Evolutionary conservation across 30 jellyfish, hydroid and myxozoan species (phyloP), one percentile per base, ranked within the genome.

Genomic region (Hydra vulgaris): DNA sequence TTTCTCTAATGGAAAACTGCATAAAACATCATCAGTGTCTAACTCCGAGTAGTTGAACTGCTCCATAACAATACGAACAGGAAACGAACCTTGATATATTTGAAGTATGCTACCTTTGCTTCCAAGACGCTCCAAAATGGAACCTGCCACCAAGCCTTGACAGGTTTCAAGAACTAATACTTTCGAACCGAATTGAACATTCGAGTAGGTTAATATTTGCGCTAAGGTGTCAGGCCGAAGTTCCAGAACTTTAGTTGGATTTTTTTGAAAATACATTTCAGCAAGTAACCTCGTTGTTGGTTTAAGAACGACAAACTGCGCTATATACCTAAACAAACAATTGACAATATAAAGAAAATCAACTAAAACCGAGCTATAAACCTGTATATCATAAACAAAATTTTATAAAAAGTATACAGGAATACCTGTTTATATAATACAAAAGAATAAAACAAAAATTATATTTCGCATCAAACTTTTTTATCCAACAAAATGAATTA

Each of bases 91-190:
- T 55, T 76, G 91, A 70, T 76, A 86, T 22, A 84, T 80, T 56
- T 90, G 97, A 21, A 90, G 85, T 21, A 86, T 55, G 12, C 56
- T 74, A 19, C 97, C 97, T 15, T 73, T 56, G 12, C 56, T 66
- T 12, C 97, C 97, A n/a, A 90, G 73, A n/a, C 97, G 88, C 74
- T 90, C 97, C 66, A 90, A 72, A 61, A 90, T 16, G 0, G 97
- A 85, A 54, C 97, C 97, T 20, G 84, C 72, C 20, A 90, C 74
- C 20, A 90, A 74, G 56, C 95, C 95, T 74, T 90, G 95, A 24
- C 95, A 85, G 21, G 94, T 72, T 71, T 85, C 97, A 54, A 79
- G 70, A 0, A 90, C 72, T 19, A 90, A 89, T 21, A 90, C 91
- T 5, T 90, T 90, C 0, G 97, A 85, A 22, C 95, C 90, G 67